Evolutionary conservation across 2,113 vertebrate species (phyloP).

Genomic region (Syrmaticus mikado): DNA sequence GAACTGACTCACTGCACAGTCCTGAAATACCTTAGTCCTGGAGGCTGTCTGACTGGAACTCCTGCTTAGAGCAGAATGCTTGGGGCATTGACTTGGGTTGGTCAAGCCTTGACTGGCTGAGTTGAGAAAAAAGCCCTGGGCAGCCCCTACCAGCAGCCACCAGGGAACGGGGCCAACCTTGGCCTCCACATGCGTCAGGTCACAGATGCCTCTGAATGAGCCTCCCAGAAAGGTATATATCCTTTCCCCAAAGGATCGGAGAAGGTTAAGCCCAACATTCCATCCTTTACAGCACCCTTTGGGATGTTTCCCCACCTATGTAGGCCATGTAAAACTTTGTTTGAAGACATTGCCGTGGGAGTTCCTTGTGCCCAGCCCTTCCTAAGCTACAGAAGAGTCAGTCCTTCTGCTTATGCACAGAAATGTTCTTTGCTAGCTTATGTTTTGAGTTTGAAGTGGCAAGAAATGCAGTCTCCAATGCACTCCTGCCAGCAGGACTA

Average conservation of each 20-base stretch:
- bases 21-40: neutral
- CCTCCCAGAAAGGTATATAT: neutral
- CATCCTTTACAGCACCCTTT: accelerated
- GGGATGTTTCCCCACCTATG: neutral
- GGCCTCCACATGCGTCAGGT: accelerated
- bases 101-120: neutral
- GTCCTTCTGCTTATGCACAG: accelerated
- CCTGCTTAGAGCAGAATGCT: neutral
- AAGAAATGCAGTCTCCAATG: neutral
- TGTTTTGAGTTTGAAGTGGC: neutral
- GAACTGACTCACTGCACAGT: neutral
- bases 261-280: neutral
- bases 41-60: neutral
- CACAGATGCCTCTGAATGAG: neutral
- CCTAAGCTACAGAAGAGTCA: accelerated
- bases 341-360: neutral
- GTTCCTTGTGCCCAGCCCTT: neutral
- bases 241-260: neutral
- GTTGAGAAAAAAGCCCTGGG: neutral
- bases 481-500: neutral
- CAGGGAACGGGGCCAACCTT: accelerated
- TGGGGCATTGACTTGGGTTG: neutral
- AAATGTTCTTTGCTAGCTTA: neutral
- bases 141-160: neutral
- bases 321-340: neutral